phyloP scores from a whole-genome alignment of 1,140 invertebrate genomes.

The Euwallacea similis region DNA sequence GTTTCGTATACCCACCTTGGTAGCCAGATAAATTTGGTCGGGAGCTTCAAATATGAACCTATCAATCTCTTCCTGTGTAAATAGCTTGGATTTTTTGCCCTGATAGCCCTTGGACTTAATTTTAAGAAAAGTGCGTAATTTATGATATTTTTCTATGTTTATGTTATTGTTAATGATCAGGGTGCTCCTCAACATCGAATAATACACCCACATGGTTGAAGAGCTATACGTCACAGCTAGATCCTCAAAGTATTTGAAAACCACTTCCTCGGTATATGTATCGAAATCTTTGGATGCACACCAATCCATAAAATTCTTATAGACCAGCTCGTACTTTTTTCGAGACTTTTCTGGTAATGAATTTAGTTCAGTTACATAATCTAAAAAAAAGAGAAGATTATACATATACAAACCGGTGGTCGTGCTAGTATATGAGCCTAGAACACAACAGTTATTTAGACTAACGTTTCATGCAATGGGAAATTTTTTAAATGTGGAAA shows the following conservation, averaged over 20 bases:
- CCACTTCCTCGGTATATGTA: conserved; percentile 41
- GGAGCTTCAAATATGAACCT: conserved; percentile 35
- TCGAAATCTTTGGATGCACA: conserved; percentile 32
- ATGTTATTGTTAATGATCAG: conserved; percentile 38
- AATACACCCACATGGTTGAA: conserved; percentile 43
- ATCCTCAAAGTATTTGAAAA: conserved; percentile 45
- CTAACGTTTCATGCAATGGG: no score
- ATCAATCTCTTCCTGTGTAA: conserved; percentile 36
- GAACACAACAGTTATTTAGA: no score
- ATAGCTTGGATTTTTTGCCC: conserved; percentile 37
- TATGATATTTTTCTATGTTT: conserved; percentile 27
- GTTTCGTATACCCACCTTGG: conserved; percentile 25
- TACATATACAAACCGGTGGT: no score
- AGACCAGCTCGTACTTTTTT: conserved; percentile 29
- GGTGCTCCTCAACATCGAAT: conserved; percentile 44
- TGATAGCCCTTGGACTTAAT: conserved; percentile 33
- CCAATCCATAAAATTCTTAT: conserved; percentile 34
- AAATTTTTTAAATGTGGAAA: no score
- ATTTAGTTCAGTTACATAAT: neutral
- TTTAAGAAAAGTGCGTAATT: conserved; percentile 29
- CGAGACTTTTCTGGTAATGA: conserved; percentile 33
- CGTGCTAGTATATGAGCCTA: neutral
- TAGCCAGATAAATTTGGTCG: conserved; percentile 38
- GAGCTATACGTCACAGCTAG: conserved; percentile 40
- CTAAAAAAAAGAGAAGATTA: no score